Evolutionary conservation across 2,113 vertebrate genomes (phyloP).

Genomic region (Corythoichthys intestinalis): DNA sequence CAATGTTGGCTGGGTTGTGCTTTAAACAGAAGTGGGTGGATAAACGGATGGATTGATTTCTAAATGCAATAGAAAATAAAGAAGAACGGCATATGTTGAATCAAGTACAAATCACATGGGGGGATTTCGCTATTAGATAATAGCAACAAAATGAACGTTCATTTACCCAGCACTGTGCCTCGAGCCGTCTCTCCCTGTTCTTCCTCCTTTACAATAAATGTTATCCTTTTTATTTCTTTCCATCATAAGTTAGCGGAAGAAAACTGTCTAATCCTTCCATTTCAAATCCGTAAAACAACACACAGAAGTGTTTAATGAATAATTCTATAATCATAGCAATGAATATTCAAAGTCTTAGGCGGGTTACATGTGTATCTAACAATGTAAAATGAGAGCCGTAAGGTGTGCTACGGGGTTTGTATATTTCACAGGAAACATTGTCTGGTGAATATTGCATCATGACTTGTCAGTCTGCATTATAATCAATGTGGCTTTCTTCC

Average conservation of each 20-base stretch:
- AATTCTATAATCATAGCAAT: neutral
- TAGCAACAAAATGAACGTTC: conserved; percentile 22
- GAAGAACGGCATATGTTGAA: neutral
- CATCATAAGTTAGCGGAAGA: too few species aligned
- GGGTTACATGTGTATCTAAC: neutral
- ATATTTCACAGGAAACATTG: conserved; percentile 31
- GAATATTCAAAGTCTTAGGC: neutral
- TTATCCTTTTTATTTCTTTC: neutral
- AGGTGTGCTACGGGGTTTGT: conserved; percentile 14
- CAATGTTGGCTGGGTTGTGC: neutral
- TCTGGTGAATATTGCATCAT: conserved; percentile 48
- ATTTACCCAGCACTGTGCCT: conserved; percentile 16
- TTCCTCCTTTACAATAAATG: conserved; percentile 3
- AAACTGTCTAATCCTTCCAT: neutral
- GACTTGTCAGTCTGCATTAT: conserved; percentile 51
- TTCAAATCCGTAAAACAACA: neutral
- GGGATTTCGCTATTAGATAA: conserved; percentile 12
- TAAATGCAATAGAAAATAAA: neutral
- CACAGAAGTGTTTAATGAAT: too few species aligned
- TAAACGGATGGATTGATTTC: neutral
- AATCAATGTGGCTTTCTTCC: conserved; percentile 40
- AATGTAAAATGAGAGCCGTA: neutral
- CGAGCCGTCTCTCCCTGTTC: conserved; percentile 27
- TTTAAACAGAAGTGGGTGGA: neutral
- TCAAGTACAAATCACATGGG: neutral